Conservation (phyloP, 2,113 vertebrate genomes). For the Platichthys stellatus region DNA sequence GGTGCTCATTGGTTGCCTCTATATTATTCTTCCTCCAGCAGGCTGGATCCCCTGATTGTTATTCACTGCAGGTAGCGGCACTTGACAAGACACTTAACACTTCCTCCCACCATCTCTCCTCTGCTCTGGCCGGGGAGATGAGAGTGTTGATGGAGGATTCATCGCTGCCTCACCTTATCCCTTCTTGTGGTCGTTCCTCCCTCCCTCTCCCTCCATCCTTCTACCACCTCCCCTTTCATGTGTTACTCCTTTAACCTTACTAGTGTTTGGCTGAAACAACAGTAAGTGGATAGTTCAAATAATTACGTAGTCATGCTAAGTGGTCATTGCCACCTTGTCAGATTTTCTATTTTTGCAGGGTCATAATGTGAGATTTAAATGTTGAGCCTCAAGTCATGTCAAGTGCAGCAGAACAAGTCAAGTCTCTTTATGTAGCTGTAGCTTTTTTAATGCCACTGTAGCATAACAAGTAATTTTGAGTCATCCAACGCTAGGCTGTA, state of each 20-base stretch:
- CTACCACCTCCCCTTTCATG: not conserved
- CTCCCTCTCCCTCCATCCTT: slow-evolving; percentile 10
- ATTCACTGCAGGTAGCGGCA: slow-evolving; percentile 55
- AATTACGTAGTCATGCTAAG: too few species aligned
- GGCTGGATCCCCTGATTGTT: slow-evolving; percentile 45
- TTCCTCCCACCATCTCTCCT: slow-evolving; percentile 29
- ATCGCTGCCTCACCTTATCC: slow-evolving; percentile 29
- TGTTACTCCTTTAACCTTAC: not conserved
- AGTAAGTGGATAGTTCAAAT: too few species aligned
- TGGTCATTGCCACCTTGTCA: too few species aligned
- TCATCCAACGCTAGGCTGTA: too few species aligned
- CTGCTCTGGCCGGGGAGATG: slow-evolving; percentile 38
- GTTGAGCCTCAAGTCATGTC: too few species aligned
- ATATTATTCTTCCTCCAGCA: slow-evolving; percentile 15
- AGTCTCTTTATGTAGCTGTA: too few species aligned
- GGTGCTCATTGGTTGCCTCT: not conserved
- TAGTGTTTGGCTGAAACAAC: too few species aligned
- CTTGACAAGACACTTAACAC: slow-evolving; percentile 51
- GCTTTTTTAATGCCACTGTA: too few species aligned
- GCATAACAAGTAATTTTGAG: too few species aligned
- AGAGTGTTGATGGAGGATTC: slow-evolving; percentile 47
- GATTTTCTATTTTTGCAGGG: too few species aligned
- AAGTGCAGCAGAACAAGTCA: too few species aligned
- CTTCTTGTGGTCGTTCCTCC: not conserved
- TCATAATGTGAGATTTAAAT: too few species aligned